phyloP scores from a whole-genome alignment of 2,888 invertebrate species.

The Eudasyphora cyanicolor region DNA sequence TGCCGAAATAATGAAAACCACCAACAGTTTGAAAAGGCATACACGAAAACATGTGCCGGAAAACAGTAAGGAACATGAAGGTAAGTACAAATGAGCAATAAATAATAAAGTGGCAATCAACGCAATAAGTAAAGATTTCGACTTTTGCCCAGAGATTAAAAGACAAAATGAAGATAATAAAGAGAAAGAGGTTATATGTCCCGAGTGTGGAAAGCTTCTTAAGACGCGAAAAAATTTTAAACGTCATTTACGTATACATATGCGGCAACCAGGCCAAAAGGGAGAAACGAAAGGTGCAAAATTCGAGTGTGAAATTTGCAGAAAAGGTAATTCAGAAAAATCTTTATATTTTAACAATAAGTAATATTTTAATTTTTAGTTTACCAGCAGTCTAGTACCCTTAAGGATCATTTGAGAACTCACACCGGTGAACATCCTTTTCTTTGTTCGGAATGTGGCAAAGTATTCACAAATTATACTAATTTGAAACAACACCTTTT shows the following conservation, averaged over 20 bases:
- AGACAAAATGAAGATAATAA: not conserved
- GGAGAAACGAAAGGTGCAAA: not conserved
- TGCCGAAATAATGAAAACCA: conserved; percentile 70
- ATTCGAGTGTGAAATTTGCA: conserved; percentile 15
- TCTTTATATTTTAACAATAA: not conserved
- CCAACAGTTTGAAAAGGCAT: conserved; percentile 71
- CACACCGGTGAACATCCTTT: conserved; percentile 82
- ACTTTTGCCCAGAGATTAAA: no score
- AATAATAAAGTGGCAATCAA: no score
- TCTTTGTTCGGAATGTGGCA: conserved; percentile 82
- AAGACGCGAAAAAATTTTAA: conserved; percentile 19
- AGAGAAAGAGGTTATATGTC: conserved; percentile 42
- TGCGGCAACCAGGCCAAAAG: not conserved
- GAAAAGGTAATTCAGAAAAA: not conserved
- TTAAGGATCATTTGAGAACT: conserved; percentile 82
- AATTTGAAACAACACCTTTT: conserved; percentile 82
- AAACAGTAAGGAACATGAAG: conserved; percentile 53
- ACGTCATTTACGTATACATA: not conserved
- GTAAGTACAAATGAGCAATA: conserved; percentile 67
- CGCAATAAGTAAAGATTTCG: no score
- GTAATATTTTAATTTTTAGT: conserved; percentile 73
- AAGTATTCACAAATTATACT: conserved; percentile 81
- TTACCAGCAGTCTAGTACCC: conserved; percentile 81
- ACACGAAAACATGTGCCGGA: conserved; percentile 70
- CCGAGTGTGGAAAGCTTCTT: not conserved